Base-by-base conservation (phyloP, 2,888 invertebrate genomes). In the Drosophila picticornis region DNA sequence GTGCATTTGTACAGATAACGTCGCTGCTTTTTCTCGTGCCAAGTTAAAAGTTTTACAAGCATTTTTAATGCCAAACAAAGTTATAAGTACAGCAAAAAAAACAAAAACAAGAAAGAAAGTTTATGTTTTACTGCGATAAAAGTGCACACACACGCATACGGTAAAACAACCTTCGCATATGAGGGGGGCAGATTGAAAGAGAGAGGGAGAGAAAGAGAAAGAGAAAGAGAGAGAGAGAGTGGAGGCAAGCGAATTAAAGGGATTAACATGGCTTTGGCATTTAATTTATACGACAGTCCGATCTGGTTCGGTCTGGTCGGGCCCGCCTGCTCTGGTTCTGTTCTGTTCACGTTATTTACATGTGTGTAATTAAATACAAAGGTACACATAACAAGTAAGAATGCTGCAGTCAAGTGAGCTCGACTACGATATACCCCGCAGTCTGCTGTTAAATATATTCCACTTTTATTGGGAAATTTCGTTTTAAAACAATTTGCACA, bases 251-350 rank as follows among this genome's bases (percentile, higher is more conserved):
- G 76, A 90, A 91, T 91, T 91, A 90, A 91, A 91, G 80, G 86
- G 88, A 90, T 91, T 91, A 89, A 80, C 77, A 80, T 82, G 81
- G 81, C 82, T 85, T 91, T 89, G 88, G 88, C 83, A 90, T 89
- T 91, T 90, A 90, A 91, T 90, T 91, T 91, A 91, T 91, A 69
- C 69, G 52, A 50, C 46, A 16, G 53, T 65, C 51, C 38, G 62
- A 65, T 61, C 63, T 38, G 48, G 52, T 46, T 19, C n/a, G 29
- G 48, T 32, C 7, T 32, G 52, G 43, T 32, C 7, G 34, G 52
- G 43, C 61, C 55, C 34, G 27, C 51, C 38, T 36, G 59, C 58
- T 58, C 57, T 32, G 48, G 40, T 46, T 19, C 22, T n/a, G 51
- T 46, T n/a, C 22, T n/a, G 29, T 55, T 22, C 36, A 32, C 22